A percentile compares a stretch with the other conserved stretches of the same genome.
phyloP scores from a whole-genome alignment of 2,797 vertebrate genomes.

The Phataginus tetradactyla region DNA sequence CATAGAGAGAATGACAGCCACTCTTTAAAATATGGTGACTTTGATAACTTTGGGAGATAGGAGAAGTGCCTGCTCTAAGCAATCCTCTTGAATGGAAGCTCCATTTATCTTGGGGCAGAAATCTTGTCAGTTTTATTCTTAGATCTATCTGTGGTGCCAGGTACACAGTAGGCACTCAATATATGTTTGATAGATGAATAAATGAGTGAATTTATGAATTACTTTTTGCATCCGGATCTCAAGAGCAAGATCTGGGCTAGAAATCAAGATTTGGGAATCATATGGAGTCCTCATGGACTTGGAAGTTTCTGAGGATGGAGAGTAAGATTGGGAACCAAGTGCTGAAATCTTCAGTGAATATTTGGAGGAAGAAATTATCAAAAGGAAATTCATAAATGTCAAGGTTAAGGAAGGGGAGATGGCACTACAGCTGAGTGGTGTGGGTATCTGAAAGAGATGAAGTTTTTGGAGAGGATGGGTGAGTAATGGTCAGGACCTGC shows the following conservation, averaged over 20 bases:
- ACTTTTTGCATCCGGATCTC: not conserved
- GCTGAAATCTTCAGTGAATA: not conserved
- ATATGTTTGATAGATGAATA: constrained; percentile 11
- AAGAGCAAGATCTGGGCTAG: constrained; percentile 14
- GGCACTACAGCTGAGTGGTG: not conserved
- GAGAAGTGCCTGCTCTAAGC: not conserved
- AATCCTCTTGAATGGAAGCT: not conserved
- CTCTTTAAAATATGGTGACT: not conserved
- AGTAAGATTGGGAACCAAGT: not conserved
- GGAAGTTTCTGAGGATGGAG: not conserved
- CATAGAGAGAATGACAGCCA: not conserved
- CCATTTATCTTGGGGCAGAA: not conserved
- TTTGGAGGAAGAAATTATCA: not conserved
- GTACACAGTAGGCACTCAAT: not conserved
- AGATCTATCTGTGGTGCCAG: not conserved
- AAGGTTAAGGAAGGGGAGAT: not conserved
- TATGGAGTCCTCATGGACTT: not conserved
- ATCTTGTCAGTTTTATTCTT: constrained; percentile 29
- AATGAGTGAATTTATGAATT: not conserved
- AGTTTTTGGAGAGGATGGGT: not conserved
- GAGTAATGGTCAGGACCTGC: not conserved
- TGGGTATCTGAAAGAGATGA: constrained; percentile 21
- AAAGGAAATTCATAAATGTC: not conserved
- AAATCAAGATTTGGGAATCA: not conserved
- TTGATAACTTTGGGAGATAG: not conserved